phyloP scores from a whole-genome alignment of 1,140 invertebrate genomes.

The Ceratitis capitata region DNA sequence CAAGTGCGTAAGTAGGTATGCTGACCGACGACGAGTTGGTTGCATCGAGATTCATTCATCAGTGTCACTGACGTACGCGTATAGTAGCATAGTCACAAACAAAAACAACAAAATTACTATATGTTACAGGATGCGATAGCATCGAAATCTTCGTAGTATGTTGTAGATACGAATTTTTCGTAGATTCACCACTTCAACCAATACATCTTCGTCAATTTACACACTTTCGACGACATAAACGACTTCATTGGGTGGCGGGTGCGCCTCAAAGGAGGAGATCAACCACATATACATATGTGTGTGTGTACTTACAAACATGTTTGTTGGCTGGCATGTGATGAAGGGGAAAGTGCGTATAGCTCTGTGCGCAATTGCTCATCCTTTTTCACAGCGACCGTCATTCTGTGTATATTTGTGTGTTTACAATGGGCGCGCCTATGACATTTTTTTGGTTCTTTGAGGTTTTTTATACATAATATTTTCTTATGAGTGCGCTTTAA shows the following conservation, averaged over 20 bases:
- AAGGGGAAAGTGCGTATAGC: neutral
- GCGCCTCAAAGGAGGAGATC: neutral
- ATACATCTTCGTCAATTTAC: neutral
- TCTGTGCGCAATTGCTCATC: neutral
- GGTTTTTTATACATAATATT: neutral
- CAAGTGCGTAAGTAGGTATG: neutral
- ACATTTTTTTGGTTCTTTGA: neutral
- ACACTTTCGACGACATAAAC: neutral
- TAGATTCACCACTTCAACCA: neutral
- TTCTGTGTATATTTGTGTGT: neutral
- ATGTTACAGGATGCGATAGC: neutral
- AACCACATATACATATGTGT: too few species aligned
- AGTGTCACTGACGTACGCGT: neutral
- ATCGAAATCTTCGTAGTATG: neutral
- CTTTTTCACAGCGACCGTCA: neutral
- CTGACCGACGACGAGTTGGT: neutral
- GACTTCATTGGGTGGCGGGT: neutral
- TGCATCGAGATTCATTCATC: neutral
- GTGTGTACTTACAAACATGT: neutral
- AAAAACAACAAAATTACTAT: neutral
- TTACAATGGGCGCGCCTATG: slow-evolving; percentile 2
- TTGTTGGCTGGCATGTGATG: too few species aligned
- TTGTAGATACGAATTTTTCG: neutral
- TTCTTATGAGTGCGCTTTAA: too few species aligned
- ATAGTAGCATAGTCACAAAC: neutral